Evolutionary conservation across 2,113 vertebrate genomes (phyloP).

Genomic region (Coracopsis vasa): DNA sequence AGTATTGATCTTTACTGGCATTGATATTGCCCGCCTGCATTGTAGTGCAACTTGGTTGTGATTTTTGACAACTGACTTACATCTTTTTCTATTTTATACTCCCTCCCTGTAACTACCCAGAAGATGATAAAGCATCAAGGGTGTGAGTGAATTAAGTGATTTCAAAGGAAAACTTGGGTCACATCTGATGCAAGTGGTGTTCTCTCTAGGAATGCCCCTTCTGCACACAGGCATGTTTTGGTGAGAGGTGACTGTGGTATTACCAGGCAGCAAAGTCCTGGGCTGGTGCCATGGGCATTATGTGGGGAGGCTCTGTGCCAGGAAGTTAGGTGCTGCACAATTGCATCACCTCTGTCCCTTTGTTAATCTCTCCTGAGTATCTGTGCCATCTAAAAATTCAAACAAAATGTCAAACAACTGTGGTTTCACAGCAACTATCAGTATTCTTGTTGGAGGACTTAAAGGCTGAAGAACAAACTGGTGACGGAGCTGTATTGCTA

Average conservation of each 20-base stretch:
- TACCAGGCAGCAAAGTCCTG: not conserved
- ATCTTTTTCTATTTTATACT: not conserved
- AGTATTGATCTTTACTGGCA: slow-evolving; percentile 57
- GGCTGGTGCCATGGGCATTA: not conserved
- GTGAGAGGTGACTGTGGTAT: not conserved
- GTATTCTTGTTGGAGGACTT: not conserved
- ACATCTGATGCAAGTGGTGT: not conserved
- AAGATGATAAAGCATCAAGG: not conserved
- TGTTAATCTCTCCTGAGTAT: not conserved
- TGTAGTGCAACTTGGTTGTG: not conserved
- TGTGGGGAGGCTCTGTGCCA: not conserved
- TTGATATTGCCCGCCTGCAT: slow-evolving; percentile 40
- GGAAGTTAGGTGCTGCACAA: too few relatives aligned
- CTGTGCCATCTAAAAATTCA: not conserved
- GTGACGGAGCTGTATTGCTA: not conserved
- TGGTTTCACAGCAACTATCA: not conserved
- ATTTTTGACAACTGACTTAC: not conserved
- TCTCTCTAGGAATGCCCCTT: not conserved
- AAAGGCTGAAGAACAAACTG: not conserved
- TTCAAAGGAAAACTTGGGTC: not conserved
- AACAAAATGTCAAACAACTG: not conserved
- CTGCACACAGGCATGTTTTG: not conserved
- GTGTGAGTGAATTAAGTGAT: not conserved
- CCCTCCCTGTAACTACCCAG: not conserved
- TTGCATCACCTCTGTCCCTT: not conserved